Evolutionary conservation across 2,113 vertebrate genomes (phyloP).

Genomic region (Noturus placidus): DNA sequence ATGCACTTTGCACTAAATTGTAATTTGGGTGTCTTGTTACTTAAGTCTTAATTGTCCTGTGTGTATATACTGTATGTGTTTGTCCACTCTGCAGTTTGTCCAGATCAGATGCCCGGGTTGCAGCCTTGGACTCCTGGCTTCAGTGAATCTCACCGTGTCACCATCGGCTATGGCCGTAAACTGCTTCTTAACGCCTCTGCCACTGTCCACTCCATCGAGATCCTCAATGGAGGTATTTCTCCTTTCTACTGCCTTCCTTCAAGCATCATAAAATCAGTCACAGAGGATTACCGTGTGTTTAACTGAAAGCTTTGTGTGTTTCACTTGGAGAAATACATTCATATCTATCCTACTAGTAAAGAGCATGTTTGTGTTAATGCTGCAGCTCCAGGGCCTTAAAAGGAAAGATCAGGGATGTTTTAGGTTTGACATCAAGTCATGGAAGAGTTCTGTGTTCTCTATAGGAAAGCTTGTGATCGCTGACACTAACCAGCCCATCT

Average conservation of each 20-base stretch:
- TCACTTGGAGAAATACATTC: constrained; percentile 1
- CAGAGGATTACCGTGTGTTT: neutral
- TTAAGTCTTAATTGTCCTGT: neutral
- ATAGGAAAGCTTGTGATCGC: constrained; percentile 92
- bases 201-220: constrained; percentile 86
- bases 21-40: neutral
- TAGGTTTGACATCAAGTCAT: neutral
- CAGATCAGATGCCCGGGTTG: constrained; percentile 81
- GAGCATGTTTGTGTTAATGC: neutral
- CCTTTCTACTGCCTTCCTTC: neutral
- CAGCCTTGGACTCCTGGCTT: constrained; percentile 89
- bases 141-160: constrained; percentile 68
- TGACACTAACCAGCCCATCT: constrained; percentile 76
- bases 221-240: constrained; percentile 82
- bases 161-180: constrained; percentile 74
- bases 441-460: constrained; percentile 6
- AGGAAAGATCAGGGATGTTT: neutral
- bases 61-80: neutral
- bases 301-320: neutral
- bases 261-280: constrained; percentile 5
- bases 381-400: neutral
- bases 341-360: neutral
- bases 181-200: constrained; percentile 85
- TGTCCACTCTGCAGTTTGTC: constrained; percentile 71
- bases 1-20: neutral